A percentile compares a stretch with the other conserved stretches of the same genome.
Conservation (phyloP, 2,113 vertebrate genomes). For the Anas platyrhynchos region DNA sequence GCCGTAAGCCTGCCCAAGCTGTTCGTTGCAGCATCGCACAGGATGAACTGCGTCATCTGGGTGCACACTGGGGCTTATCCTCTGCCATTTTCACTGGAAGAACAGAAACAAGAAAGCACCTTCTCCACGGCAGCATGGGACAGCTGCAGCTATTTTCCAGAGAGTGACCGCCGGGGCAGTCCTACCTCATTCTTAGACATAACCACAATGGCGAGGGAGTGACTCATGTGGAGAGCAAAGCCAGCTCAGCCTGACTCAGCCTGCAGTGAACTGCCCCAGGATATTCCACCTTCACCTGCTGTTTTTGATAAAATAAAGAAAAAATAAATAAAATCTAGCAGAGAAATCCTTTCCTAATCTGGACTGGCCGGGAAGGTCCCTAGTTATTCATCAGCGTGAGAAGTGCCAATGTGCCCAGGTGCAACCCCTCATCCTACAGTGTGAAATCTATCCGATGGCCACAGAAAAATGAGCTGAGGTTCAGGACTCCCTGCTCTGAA, state of each 20-base stretch:
- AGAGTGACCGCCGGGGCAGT: neutral
- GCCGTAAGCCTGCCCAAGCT: neutral
- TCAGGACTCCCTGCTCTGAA: neutral
- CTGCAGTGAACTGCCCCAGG: neutral
- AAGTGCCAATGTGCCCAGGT: neutral
- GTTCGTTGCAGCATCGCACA: neutral
- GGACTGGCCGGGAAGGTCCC: neutral
- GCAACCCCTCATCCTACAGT: neutral
- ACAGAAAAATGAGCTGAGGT: neutral
- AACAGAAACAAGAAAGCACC: neutral
- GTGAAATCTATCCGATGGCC: neutral
- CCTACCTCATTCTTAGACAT: neutral
- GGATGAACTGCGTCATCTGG: neutral
- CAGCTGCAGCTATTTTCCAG: neutral
- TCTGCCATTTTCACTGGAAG: neutral
- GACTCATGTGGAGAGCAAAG: neutral
- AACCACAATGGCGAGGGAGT: neutral
- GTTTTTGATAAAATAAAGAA: neutral
- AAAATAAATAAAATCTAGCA: neutral
- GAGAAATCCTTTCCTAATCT: neutral
- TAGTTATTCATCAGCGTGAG: neutral
- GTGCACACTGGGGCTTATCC: neutral
- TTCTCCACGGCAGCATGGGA: neutral
- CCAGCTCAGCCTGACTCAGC: neutral
- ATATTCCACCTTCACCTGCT: neutral